Evolutionary conservation across 1,140 invertebrate species (phyloP).

Genomic region (Platorchestia sp.): DNA sequence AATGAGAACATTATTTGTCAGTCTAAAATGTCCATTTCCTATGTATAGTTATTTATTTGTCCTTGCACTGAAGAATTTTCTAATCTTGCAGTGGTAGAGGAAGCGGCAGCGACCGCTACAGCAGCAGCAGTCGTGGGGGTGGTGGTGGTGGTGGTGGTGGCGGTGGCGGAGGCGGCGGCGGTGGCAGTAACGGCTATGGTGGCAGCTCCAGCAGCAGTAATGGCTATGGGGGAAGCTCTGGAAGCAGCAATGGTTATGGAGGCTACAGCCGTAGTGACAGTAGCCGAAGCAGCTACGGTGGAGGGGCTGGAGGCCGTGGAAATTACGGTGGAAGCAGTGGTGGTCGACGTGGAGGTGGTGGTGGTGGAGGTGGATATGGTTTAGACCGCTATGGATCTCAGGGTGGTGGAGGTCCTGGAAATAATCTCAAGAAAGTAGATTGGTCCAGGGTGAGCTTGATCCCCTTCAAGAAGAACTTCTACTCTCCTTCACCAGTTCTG

Average conservation of each 20-base stretch:
- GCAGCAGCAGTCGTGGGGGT: conserved; percentile 55
- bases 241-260: conserved; percentile 22
- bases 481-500: conserved; percentile 85
- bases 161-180: conserved; percentile 59
- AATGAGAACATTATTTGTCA: too few species aligned
- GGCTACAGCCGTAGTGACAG: conserved; percentile 37
- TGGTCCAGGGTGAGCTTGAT: conserved; percentile 86
- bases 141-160: conserved; percentile 61
- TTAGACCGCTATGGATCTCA: conserved; percentile 70
- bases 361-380: conserved; percentile 72
- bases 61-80: too few species aligned
- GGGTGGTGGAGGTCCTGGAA: background rate
- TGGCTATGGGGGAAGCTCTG: background rate
- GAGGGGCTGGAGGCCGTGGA: conserved; percentile 27
- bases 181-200: conserved; percentile 30
- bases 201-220: background rate
- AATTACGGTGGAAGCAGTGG: conserved; percentile 70
- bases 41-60: too few species aligned
- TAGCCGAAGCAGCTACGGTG: conserved; percentile 14
- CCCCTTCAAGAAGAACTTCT: conserved; percentile 93
- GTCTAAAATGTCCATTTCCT: too few species aligned
- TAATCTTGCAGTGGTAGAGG: background rate
- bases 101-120: conserved; percentile 18
- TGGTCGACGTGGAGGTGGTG: conserved; percentile 68
- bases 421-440: conserved; percentile 78